Percentiles rank a stretch among this genome's conserved stretches.
phyloP scores from a whole-genome alignment of 2,797 vertebrate genomes.

The Chelidonichthys spinosus region DNA sequence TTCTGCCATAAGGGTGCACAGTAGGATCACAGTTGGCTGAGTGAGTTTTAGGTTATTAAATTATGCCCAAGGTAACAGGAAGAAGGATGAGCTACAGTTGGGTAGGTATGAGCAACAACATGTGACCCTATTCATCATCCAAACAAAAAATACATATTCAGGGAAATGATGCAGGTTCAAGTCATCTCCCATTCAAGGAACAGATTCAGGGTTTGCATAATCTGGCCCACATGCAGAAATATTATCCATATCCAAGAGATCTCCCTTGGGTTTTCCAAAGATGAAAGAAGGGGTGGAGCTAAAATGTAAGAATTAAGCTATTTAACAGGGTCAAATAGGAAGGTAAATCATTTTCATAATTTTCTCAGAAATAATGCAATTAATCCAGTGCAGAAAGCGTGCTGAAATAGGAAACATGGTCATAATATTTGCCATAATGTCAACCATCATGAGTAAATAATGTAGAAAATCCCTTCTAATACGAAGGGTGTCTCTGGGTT shows the following conservation, averaged over 20 bases:
- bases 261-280: conserved; percentile 43
- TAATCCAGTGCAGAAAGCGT: conserved; percentile 5
- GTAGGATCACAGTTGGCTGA: conserved; percentile 80
- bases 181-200: conserved; percentile 48
- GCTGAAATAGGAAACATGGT: background rate
- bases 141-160: conserved; percentile 47
- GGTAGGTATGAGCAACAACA: conserved; percentile 73
- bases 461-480: background rate
- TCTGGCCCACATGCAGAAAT: conserved; percentile 34
- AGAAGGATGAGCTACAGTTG: conserved; percentile 79
- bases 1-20: conserved; percentile 82
- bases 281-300: conserved; percentile 36
- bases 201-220: conserved; percentile 55
- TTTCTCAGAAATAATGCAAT: conserved; percentile 13
- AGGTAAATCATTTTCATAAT: conserved; percentile 44
- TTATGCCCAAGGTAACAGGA: conserved; percentile 78
- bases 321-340: conserved; percentile 40
- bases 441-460: background rate
- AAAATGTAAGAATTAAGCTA: conserved; percentile 47
- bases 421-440: background rate
- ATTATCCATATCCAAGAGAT: conserved; percentile 57
- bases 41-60: conserved; percentile 81
- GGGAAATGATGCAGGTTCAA: conserved; percentile 60
- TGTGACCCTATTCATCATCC: conserved; percentile 72
- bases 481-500: background rate